These are phyloP conservation scores for Polydrusus pterygomalis DNA, from an alignment of 2,888 invertebrate species.

Conservation along the genomic window DNA sequence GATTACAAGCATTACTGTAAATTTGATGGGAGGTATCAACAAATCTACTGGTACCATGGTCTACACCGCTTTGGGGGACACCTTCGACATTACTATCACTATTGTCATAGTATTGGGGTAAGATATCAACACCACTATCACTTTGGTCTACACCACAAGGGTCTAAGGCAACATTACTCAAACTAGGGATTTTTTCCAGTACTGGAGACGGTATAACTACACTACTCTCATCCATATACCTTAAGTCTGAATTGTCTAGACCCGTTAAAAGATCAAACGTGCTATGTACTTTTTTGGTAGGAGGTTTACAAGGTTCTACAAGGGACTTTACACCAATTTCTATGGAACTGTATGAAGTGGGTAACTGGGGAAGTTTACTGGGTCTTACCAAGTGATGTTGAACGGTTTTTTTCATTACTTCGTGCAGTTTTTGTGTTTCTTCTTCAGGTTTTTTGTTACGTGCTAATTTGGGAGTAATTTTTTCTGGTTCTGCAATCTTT, in stretches of 20 bases:
- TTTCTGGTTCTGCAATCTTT: constrained; percentile 5
- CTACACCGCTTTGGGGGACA: neutral
- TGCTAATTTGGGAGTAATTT: constrained; percentile 72
- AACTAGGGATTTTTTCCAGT: constrained; percentile 82
- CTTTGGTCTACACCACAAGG: constrained; percentile 9
- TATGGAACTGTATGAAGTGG: constrained; percentile 54
- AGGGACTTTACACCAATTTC: constrained; percentile 49
- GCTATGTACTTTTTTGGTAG: constrained; percentile 61
- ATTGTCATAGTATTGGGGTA: neutral
- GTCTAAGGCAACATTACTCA: constrained; percentile 51
- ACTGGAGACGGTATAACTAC: constrained; percentile 86
- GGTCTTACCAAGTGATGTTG: constrained; percentile 72
- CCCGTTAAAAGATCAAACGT: constrained; percentile 86
- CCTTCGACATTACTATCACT: neutral
- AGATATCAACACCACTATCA: constrained; percentile 10
- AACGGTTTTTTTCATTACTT: constrained; percentile 72
- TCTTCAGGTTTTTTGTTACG: constrained; percentile 70
- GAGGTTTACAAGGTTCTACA: constrained; percentile 46
- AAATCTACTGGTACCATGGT: neutral
- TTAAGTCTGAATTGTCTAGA: constrained; percentile 89
- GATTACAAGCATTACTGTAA: constrained; percentile 3
- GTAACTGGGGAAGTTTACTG: constrained; percentile 40
- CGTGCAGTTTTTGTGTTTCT: constrained; percentile 40
- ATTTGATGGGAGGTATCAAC: constrained; percentile 21
- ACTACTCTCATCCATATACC: constrained; percentile 94